Conservation (phyloP, 2,113 vertebrate genomes). For the Channa argus region DNA sequence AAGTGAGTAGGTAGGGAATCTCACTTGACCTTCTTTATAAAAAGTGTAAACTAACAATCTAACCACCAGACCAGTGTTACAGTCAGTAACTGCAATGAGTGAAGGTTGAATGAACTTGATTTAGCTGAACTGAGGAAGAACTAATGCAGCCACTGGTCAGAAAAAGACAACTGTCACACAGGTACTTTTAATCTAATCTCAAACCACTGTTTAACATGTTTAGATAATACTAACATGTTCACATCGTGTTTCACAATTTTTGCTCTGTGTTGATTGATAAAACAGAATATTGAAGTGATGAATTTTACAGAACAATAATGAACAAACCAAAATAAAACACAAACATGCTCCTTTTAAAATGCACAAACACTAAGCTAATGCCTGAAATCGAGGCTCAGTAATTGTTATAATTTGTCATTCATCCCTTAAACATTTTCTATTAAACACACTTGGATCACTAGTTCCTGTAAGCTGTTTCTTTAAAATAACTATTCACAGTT, state of each 20-base stretch:
- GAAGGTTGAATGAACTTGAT: slow-evolving; percentile 13
- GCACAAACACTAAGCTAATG: background rate
- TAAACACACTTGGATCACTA: background rate
- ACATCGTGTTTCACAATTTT: no score
- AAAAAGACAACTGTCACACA: slow-evolving; percentile 38
- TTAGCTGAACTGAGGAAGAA: slow-evolving; percentile 14
- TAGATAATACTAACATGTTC: no score
- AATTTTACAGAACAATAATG: no score
- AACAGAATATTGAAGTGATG: no score
- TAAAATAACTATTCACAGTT: slow-evolving; percentile 19
- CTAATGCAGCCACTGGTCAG: slow-evolving; percentile 14
- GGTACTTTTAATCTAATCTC: slow-evolving; percentile 6
- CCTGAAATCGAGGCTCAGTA: background rate
- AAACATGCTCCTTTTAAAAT: background rate
- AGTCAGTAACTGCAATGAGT: slow-evolving; percentile 7
- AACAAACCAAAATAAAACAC: background rate
- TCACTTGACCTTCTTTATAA: background rate
- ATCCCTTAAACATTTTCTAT: background rate
- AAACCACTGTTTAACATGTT: no score
- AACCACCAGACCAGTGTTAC: slow-evolving; percentile 14
- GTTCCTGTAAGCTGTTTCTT: background rate
- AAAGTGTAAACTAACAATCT: slow-evolving; percentile 5
- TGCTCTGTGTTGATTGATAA: no score
- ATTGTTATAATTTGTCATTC: background rate
- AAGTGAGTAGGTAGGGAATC: slow-evolving; percentile 6